phyloP scores from a whole-genome alignment of 1,140 invertebrate genomes.

The Armadillidium nasatum region DNA sequence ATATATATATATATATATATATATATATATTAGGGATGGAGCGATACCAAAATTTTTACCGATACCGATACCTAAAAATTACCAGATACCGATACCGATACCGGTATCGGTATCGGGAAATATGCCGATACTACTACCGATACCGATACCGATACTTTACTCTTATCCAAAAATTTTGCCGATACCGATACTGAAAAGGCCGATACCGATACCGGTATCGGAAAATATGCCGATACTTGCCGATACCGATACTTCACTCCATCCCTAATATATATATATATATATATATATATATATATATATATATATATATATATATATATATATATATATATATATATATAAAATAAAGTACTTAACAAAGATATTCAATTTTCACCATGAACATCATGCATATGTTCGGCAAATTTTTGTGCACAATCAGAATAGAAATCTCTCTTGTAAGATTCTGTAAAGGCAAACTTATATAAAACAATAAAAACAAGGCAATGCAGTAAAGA shows the following conservation, averaged over 20 bases:
- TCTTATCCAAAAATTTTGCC: no score
- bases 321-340: neutral
- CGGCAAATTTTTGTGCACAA: slow-evolving; percentile 49
- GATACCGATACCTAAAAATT: no score
- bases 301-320: slow-evolving; percentile 33
- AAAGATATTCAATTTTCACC: neutral
- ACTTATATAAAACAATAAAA: slow-evolving; percentile 54
- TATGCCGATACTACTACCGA: no score
- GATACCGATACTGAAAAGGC: no score
- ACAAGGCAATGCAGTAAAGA: slow-evolving; percentile 54
- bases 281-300: slow-evolving; percentile 33
- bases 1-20: slow-evolving; percentile 26
- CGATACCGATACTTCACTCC: no score
- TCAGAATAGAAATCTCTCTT: slow-evolving; percentile 51
- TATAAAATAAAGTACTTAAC: neutral
- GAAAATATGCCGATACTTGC: no score
- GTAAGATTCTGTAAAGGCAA: slow-evolving; percentile 52
- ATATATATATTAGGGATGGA: slow-evolving; percentile 36
- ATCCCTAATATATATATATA: no score
- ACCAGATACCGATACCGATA: no score
- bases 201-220: no score
- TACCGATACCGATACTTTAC: no score
- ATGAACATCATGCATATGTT: slow-evolving; percentile 45
- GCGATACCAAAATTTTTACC: no score
- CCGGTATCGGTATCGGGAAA: no score